Conservation (phyloP, 2,797 vertebrate genomes). For the Eremophila alpestris region DNA sequence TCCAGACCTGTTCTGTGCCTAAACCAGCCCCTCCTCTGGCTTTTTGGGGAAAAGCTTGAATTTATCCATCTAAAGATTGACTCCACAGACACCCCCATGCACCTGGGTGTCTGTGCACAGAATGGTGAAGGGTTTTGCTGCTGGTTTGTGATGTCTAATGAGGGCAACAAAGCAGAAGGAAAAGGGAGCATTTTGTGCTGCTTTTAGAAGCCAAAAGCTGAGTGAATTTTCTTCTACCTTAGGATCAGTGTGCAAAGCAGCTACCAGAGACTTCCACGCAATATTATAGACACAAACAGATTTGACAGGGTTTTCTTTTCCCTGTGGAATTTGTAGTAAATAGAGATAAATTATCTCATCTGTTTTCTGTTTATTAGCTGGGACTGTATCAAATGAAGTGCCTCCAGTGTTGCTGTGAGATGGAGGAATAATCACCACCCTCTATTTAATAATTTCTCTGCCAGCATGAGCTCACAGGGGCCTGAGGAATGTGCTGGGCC, state of each 20-base stretch:
- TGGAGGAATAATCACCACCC: neutral
- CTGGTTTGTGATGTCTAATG: neutral
- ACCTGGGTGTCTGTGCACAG: accelerated
- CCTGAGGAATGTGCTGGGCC: neutral
- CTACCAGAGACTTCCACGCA: neutral
- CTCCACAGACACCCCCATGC: neutral
- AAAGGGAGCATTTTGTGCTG: neutral
- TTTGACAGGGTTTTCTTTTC: neutral
- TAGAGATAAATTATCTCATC: constrained; percentile 14
- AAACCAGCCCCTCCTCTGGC: neutral
- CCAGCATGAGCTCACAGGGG: neutral
- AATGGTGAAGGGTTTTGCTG: accelerated
- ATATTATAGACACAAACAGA: neutral
- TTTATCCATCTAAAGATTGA: neutral
- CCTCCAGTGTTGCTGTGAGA: neutral
- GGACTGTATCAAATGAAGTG: constrained; percentile 24
- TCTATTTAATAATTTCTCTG: neutral
- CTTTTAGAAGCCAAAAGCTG: neutral
- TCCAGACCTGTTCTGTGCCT: neutral
- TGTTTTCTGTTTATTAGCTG: constrained; percentile 31
- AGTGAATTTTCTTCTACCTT: neutral
- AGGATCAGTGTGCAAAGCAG: neutral
- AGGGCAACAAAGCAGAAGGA: neutral
- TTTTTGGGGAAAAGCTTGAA: neutral
- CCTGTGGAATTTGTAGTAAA: neutral